phyloP scores from a whole-genome alignment of 2,797 vertebrate genomes.

The Gambelia wislizenii region DNA sequence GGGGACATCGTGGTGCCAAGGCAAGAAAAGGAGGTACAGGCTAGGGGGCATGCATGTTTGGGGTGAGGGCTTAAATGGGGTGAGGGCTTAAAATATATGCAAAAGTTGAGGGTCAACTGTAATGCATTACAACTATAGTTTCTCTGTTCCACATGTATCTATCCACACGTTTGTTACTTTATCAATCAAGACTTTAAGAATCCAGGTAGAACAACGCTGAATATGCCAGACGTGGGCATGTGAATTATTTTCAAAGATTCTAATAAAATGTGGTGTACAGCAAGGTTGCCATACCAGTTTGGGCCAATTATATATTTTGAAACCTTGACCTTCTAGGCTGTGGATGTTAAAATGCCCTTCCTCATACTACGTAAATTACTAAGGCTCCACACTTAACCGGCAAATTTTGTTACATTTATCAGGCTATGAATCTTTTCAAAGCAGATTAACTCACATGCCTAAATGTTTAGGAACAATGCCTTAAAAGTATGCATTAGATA shows the following conservation, averaged over 20 bases:
- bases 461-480: neutral
- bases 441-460: neutral
- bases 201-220: neutral
- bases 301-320: neutral
- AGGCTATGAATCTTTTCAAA: neutral
- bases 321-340: neutral
- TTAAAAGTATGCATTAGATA: neutral
- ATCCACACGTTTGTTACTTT: neutral
- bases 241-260: slow-evolving; percentile 9
- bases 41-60: too few species aligned
- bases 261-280: neutral
- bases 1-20: too few species aligned
- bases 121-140: neutral
- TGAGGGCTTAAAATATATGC: too few species aligned
- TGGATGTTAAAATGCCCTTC: neutral
- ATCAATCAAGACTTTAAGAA: neutral
- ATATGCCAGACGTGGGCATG: neutral
- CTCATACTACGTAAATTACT: neutral
- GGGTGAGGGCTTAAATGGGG: too few species aligned
- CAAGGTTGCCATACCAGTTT: neutral
- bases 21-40: too few species aligned
- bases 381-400: neutral
- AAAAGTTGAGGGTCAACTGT: too few species aligned
- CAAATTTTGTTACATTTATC: neutral
- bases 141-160: neutral